Base-by-base conservation (phyloP, 2,797 vertebrate genomes). In the Limnodromus scolopaceus region DNA sequence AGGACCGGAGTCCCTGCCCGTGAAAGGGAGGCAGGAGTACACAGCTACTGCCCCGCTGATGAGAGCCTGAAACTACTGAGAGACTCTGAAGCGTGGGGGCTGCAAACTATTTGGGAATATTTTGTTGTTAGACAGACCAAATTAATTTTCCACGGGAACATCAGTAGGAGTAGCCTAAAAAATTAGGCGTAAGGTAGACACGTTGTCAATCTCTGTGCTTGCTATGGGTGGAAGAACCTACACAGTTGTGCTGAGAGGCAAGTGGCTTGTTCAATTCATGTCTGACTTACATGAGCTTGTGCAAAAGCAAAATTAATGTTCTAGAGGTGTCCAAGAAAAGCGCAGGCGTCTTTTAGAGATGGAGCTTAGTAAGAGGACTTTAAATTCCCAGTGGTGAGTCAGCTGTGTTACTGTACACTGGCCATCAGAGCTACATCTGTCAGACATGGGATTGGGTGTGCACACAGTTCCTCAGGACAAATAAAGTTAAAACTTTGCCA, bases 171-270 rank as follows among this genome's bases (percentile, higher is more conserved):
- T 18, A 70, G 9, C 4, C 61, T 70, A 22, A 84, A 84, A 84
- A 66, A 16, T 45, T 15, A 46, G 51, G 25, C 5, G 3, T 27
- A 23, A 54, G 10, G 28, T 45, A 25, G 53, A 3, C n/a, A 5
- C 0, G 0, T 18, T 28, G 19, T 84, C 66, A 22, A n/a, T 71
- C 13, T 54, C 24, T 32, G 11, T 71, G 23, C 46, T 34, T 76
- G 23, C 38, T 78, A 27, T 19, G 13, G 16, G 38, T 75, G 30
- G 39, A 61, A 65, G 45, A 75, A 76, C 23, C 3, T 2, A 4
- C 6, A 3, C 0, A 0, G 5, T 11, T 83, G 28, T 46, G 39
- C n/a, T 49, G 43, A 65, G 38, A 68, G 34, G 32, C 27, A 60
- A 78, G 51, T 4, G 54, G 7, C 13, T 10, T 45, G 5, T 57